phyloP scores from a whole-genome alignment of 2,888 invertebrate genomes.

The Psococerastis gibbosa region DNA sequence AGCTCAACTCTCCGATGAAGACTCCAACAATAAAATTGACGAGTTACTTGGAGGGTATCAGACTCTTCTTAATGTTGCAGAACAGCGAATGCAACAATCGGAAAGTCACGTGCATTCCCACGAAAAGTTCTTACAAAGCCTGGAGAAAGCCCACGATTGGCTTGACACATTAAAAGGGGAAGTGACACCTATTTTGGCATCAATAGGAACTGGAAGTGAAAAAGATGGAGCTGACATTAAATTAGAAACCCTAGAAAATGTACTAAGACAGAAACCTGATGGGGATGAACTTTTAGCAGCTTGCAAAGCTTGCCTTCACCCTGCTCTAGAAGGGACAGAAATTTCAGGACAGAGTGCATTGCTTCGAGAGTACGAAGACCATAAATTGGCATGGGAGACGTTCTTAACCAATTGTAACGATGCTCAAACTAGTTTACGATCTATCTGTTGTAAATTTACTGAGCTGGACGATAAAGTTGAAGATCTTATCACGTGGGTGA shows the following conservation, averaged over 20 bases:
- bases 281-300: constrained; percentile 50
- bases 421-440: constrained; percentile 50
- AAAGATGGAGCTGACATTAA: constrained; percentile 61
- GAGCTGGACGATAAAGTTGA: constrained; percentile 62
- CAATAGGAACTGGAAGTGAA: constrained; percentile 56
- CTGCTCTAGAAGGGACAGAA: constrained; percentile 57
- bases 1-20: constrained; percentile 56
- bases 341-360: constrained; percentile 54
- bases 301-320: constrained; percentile 49
- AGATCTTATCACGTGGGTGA: constrained; percentile 65
- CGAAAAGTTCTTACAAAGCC: constrained; percentile 59
- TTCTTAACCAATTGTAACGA: constrained; percentile 52
- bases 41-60: constrained; percentile 55
- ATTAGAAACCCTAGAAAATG: constrained; percentile 51
- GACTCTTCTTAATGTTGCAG: constrained; percentile 43
- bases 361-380: constrained; percentile 51
- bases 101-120: constrained; percentile 61
- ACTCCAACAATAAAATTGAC: constrained; percentile 52
- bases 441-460: constrained; percentile 60
- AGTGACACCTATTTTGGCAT: constrained; percentile 51
- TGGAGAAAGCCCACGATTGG: constrained; percentile 70
- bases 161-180: constrained; percentile 60
- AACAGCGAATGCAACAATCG: constrained; percentile 41
- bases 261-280: constrained; percentile 49
- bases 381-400: constrained; percentile 52